phyloP scores from a whole-genome alignment of 2,888 invertebrate genomes.

The Anorthoa munda region DNA sequence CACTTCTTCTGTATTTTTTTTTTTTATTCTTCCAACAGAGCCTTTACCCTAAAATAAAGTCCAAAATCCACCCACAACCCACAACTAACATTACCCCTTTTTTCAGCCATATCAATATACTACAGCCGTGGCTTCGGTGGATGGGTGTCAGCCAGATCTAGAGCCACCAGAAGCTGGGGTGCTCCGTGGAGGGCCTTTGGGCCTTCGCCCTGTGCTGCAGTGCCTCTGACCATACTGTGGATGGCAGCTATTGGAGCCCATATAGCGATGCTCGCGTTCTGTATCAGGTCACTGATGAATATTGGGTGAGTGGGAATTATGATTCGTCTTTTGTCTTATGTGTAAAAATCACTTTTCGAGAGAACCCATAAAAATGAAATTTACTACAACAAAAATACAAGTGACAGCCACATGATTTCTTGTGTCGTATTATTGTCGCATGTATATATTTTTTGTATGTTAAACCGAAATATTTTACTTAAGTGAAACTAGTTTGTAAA shows the following conservation, averaged over 20 bases:
- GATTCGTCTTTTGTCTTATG: too few relatives aligned
- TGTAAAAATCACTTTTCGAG: too few relatives aligned
- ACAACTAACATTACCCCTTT: not conserved
- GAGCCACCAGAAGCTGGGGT: constrained; percentile 80
- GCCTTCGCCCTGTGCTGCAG: constrained; percentile 86
- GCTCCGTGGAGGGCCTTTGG: constrained; percentile 87
- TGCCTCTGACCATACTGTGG: constrained; percentile 86
- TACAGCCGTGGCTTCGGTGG: constrained; percentile 88
- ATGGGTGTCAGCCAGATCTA: constrained; percentile 84
- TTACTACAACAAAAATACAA: too few relatives aligned
- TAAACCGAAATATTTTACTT: too few relatives aligned
- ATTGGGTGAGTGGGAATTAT: constrained; percentile 78
- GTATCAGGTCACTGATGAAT: constrained; percentile 83
- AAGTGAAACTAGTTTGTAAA: too few relatives aligned
- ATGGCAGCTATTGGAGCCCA: constrained; percentile 80
- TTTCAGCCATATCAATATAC: constrained; percentile 86
- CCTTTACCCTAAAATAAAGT: too few relatives aligned
- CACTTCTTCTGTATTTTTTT: too few relatives aligned
- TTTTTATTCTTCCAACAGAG: too few relatives aligned
- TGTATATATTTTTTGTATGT: too few relatives aligned
- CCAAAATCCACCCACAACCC: not conserved
- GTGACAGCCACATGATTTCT: too few relatives aligned
- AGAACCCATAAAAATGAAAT: too few relatives aligned
- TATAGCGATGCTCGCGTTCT: constrained; percentile 84
- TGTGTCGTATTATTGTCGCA: too few relatives aligned